Evolutionary conservation across 2,888 invertebrate genomes (phyloP), one percentile per base, ranked within the genome.

Genomic region (Neoaliturus tenellus): DNA sequence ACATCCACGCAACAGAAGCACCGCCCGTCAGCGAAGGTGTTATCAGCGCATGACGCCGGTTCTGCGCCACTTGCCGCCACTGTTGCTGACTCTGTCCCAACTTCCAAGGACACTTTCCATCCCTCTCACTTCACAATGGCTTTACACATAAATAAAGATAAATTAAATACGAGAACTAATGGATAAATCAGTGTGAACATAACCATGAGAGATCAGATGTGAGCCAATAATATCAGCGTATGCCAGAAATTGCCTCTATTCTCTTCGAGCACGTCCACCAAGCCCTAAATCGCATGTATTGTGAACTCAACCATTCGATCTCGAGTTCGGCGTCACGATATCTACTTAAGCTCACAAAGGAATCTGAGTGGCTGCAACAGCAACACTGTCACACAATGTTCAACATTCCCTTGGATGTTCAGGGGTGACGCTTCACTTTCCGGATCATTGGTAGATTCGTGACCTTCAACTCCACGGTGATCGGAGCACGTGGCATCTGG

Each of bases 381-480:
- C 69, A 23, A 20, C 20, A 23, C 69, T 17, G 69, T 69, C 39
- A 69, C 69, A 39, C 39, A 69, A 69, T 39, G 39, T 20, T 35
- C 31, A 39, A 35, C 69, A 39, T 62, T 62, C 62, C 62, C 62
- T 62, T 62, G 69, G 20, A 69, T 20, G 33, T 10, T 35, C 69
- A 69, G 48, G 75, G 48, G 48, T 75, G 44, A 75, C 75, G 48
- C 6, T 44, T 75, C 75, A 75, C 75, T 75, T 75, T 69, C 69
- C 35, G 69, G 39, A 69, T 69, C 69, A 23, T 35, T 23, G 33
- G 39, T 5, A 10, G 69, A 35, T 69, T 20, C n/a, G 62, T 35
- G 69, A 31, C 35, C 69, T 69, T 20, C 2, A 35, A 35, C 69
- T 69, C 39, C 69, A 39, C 39, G 75, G 48, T 25, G 23, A n/a